A percentile compares a stretch with the other conserved stretches of the same genome.
phyloP scores from a whole-genome alignment of 2,888 invertebrate genomes.

The Leptinotarsa peninsularis region DNA sequence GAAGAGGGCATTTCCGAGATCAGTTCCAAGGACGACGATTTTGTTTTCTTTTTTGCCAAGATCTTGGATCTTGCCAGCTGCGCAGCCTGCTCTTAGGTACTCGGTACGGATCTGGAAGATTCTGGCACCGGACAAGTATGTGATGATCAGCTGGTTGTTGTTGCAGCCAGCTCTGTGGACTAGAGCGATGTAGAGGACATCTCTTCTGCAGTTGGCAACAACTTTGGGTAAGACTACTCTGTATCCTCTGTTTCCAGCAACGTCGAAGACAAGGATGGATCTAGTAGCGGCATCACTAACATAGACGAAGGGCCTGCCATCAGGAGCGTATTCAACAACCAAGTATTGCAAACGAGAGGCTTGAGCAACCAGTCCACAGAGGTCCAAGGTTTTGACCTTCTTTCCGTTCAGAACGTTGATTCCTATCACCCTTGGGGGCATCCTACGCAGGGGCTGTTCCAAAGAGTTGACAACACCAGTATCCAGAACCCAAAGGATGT shows the following conservation, averaged over 20 bases:
- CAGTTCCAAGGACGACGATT: conserved; percentile 74
- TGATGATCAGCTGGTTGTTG: conserved; percentile 72
- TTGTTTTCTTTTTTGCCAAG: conserved; percentile 71
- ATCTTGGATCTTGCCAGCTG: conserved; percentile 68
- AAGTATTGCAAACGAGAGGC: conserved; percentile 68
- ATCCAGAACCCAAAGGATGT: conserved; percentile 73
- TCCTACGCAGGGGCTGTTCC: conserved; percentile 70
- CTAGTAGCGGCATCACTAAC: conserved; percentile 68
- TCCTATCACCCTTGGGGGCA: conserved; percentile 73
- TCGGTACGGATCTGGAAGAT: conserved; percentile 76
- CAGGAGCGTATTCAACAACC: conserved; percentile 70
- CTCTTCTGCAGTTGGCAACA: conserved; percentile 66
- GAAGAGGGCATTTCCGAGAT: conserved; percentile 71
- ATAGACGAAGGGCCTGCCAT: conserved; percentile 67
- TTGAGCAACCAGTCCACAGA: conserved; percentile 34
- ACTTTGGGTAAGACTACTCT: conserved; percentile 71
- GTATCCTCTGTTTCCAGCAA: conserved; percentile 67
- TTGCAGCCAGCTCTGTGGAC: conserved; percentile 70
- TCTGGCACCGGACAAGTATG: conserved; percentile 73
- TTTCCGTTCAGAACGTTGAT: conserved; percentile 71
- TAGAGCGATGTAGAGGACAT: conserved; percentile 77
- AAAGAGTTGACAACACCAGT: conserved; percentile 72
- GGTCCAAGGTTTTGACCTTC: conserved; percentile 71
- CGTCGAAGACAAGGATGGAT: conserved; percentile 69
- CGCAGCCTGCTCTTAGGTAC: conserved; percentile 71